These are phyloP conservation scores for Porites lobata DNA, from an alignment of 92 coral and sea anemone species.

Conservation along the genomic window DNA sequence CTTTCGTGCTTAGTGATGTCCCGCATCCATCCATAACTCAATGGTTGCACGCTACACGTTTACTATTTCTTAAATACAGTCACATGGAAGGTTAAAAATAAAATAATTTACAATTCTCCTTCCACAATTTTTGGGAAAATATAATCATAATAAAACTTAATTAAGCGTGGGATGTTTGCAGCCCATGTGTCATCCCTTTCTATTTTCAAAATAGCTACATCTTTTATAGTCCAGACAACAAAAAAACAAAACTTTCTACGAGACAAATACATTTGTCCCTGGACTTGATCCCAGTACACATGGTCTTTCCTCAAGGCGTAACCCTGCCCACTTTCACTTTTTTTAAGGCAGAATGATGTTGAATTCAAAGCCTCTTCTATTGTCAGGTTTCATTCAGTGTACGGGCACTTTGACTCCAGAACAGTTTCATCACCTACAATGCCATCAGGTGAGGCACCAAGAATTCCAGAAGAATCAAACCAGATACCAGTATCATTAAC, in stretches of 20 bases:
- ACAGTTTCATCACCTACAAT: conserved; percentile 35
- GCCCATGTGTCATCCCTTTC: conserved; percentile 40
- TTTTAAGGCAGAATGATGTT: conserved; percentile 7
- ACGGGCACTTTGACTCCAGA: conserved; percentile 50
- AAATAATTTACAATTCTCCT: conserved; percentile 10
- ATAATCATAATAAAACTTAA: conserved; percentile 20
- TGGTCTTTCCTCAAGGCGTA: not conserved
- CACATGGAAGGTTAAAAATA: too few species aligned
- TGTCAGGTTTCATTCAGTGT: conserved; percentile 43
- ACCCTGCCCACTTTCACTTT: conserved; percentile 13
- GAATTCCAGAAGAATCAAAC: conserved; percentile 46
- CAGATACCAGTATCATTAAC: conserved; percentile 44
- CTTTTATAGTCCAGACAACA: conserved; percentile 35
- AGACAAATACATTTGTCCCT: conserved; percentile 17
- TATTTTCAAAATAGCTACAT: conserved; percentile 28
- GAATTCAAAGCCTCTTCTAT: conserved; percentile 43
- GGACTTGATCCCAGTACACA: not conserved
- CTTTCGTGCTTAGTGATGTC: too few species aligned
- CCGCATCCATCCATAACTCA: too few species aligned
- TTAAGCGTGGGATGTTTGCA: conserved; percentile 23
- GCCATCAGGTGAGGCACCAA: conserved; percentile 46
- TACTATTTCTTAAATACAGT: too few species aligned
- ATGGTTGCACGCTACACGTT: too few species aligned
- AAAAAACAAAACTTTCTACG: conserved; percentile 33
- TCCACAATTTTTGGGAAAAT: conserved; percentile 6